Evolutionary conservation across 37 sponge, comb jelly and placozoan species (phyloP).

Genomic region (Crambe crambe): DNA sequence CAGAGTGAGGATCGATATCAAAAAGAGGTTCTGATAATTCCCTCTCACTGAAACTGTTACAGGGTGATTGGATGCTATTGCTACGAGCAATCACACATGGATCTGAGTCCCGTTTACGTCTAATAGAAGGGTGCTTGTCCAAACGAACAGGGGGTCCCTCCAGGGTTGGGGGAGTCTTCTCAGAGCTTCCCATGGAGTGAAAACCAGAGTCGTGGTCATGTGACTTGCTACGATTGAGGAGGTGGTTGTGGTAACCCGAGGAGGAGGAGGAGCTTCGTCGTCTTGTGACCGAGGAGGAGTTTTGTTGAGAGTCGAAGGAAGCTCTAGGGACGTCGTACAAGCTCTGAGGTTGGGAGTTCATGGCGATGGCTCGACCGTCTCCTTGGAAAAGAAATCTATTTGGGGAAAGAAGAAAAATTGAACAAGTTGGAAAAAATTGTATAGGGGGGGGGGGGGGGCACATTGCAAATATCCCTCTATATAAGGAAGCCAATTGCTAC

Average conservation of each 20-base stretch:
- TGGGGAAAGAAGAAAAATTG: too few species aligned
- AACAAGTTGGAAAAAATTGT: too few species aligned
- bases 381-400: conserved; percentile 52
- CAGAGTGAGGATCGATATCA: not conserved
- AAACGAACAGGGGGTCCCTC: conserved; percentile 44
- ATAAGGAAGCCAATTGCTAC: too few species aligned
- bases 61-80: not conserved
- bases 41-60: not conserved
- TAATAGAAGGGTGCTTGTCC: conserved; percentile 46
- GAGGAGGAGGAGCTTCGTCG: not conserved
- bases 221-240: not conserved
- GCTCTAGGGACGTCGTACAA: conserved; percentile 16
- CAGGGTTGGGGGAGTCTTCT: not conserved
- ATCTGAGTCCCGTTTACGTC: not conserved
- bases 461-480: too few species aligned
- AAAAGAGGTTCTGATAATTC: not conserved
- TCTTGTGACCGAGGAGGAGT: conserved; percentile 5
- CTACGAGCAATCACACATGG: conserved; percentile 3
- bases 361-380: conserved; percentile 47
- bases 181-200: conserved; percentile 2
- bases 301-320: conserved; percentile 25
- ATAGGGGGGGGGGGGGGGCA: too few species aligned
- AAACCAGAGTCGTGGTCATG: conserved; percentile 33
- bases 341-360: not conserved
- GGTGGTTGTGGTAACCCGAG: conserved; percentile 12